These are phyloP conservation scores for Patella caerulea DNA, from an alignment of 2,888 invertebrate species.

Conservation along the genomic window DNA sequence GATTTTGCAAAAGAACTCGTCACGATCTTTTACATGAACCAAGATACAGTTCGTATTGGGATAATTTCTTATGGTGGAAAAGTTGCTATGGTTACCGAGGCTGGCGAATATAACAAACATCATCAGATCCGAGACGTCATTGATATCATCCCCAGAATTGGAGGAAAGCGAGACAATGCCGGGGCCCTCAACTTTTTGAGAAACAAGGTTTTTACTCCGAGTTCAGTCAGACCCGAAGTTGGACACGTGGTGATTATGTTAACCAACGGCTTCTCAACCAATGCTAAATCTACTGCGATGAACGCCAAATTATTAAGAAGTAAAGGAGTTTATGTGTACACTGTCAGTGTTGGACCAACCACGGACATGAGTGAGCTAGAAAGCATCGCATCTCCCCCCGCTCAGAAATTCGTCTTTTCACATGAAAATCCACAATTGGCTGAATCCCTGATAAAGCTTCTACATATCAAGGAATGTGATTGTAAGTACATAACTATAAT, in stretches of 20 bases:
- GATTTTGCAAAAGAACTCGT: conserved; percentile 30
- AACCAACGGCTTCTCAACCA: conserved; percentile 26
- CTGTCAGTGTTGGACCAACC: conserved; percentile 56
- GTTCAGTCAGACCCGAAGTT: conserved; percentile 11
- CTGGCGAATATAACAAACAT: conserved; percentile 13
- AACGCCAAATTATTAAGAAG: conserved; percentile 27
- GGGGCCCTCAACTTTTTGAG: conserved; percentile 25
- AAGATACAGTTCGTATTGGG: conserved; percentile 26
- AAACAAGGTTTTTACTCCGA: conserved; percentile 20
- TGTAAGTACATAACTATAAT: conserved; percentile 24
- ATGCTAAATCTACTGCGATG: conserved; percentile 13
- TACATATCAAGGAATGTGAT: conserved; percentile 58
- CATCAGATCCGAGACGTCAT: conserved; percentile 18
- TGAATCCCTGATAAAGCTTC: conserved; percentile 53
- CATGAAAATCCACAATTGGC: conserved; percentile 57
- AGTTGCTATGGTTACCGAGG: conserved; percentile 8
- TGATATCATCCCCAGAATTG: conserved; percentile 17
- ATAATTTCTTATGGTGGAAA: conserved; percentile 28
- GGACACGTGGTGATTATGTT: conserved; percentile 33
- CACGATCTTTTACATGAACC: conserved; percentile 24
- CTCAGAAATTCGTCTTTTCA: conserved; percentile 56
- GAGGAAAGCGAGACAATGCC: conserved; percentile 21
- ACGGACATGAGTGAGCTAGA: conserved; percentile 35
- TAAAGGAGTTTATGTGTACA: conserved; percentile 61
- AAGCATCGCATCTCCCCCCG: conserved; percentile 48